A percentile compares a stretch with the other conserved stretches of the same genome.
These are phyloP conservation scores for Himalopsyche japonica DNA, from an alignment of 2,888 invertebrate species.

Conservation along the genomic window DNA sequence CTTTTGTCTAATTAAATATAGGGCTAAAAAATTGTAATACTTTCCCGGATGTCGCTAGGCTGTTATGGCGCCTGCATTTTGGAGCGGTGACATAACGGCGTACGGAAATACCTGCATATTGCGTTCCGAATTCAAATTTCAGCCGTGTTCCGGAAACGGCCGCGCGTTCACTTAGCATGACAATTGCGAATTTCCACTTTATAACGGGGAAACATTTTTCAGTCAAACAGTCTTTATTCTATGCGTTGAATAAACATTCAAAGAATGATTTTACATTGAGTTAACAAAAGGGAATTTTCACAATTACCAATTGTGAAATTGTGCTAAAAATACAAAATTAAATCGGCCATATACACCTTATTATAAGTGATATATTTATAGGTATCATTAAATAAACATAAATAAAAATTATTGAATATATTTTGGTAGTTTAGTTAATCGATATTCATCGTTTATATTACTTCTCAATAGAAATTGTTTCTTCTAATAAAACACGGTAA, in stretches of 20 bases:
- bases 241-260: not conserved
- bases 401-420: too few relatives aligned
- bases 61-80: not conserved
- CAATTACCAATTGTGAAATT: too few relatives aligned
- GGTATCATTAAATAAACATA: too few relatives aligned
- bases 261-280: not conserved
- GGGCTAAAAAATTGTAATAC: not conserved
- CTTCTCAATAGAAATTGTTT: too few relatives aligned
- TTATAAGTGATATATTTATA: too few relatives aligned
- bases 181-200: slow-evolving; percentile 19
- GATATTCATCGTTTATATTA: too few relatives aligned
- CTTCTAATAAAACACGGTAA: too few relatives aligned
- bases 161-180: slow-evolving; percentile 22
- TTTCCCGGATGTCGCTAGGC: not conserved
- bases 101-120: slow-evolving; percentile 23
- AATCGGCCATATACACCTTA: too few relatives aligned
- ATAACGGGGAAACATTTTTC: not conserved
- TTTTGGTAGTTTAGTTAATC: too few relatives aligned
- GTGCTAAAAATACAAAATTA: too few relatives aligned
- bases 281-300: too few relatives aligned
- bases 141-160: slow-evolving; percentile 16
- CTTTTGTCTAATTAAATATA: not conserved
- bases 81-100: not conserved
- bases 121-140: slow-evolving; percentile 23
- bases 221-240: not conserved